A percentile compares a stretch with the other conserved stretches of the same genome.
Evolutionary conservation across 2,797 vertebrate genomes (phyloP).

Genomic region (Numenius phaeopus): DNA sequence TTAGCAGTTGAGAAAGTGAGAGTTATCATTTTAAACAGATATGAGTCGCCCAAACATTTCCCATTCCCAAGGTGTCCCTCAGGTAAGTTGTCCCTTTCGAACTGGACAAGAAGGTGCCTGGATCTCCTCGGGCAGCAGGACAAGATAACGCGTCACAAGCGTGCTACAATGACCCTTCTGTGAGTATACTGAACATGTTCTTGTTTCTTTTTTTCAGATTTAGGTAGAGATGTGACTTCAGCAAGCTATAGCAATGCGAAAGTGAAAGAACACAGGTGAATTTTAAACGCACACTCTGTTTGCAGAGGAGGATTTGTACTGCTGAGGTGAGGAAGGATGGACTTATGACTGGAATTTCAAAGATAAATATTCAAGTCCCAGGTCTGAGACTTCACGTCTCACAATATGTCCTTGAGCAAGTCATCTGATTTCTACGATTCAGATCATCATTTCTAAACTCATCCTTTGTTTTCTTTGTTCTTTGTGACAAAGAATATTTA

Average conservation of each 20-base stretch:
- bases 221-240: background rate
- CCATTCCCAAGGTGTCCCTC: background rate
- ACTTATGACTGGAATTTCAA: background rate
- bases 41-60: background rate
- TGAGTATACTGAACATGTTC: rapidly evolving
- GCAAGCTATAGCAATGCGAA: rapidly evolving
- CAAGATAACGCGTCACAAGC: background rate
- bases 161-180: background rate
- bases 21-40: background rate
- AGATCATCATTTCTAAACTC: background rate
- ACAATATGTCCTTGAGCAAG: background rate
- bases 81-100: background rate
- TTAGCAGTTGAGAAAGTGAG: background rate
- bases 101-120: background rate
- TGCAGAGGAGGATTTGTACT: background rate
- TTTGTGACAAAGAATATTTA: constrained; percentile 10
- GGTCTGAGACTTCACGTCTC: background rate
- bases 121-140: background rate
- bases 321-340: background rate
- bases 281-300: background rate
- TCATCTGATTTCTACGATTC: background rate
- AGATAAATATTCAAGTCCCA: background rate
- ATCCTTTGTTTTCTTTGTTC: constrained; percentile 13
- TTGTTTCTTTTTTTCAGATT: background rate
- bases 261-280: background rate